These are phyloP conservation scores for Drosophila bipectinata DNA, from an alignment of 1,140 invertebrate genomes.

Conservation along the genomic window DNA sequence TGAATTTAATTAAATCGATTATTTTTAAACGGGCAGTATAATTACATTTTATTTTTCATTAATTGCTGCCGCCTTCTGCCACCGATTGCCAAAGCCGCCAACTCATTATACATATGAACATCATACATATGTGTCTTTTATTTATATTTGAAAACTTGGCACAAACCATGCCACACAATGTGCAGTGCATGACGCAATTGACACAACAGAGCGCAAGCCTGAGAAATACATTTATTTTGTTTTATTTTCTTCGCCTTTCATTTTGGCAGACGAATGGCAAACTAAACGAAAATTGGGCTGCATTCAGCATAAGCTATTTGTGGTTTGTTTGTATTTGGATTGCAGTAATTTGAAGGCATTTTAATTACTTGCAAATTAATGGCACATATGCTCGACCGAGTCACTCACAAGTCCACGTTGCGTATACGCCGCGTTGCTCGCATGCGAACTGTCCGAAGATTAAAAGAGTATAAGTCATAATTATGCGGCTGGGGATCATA, in stretches of 20 bases:
- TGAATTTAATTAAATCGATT: conserved; percentile 59
- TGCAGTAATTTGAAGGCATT: conserved; percentile 63
- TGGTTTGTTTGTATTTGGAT: conserved; percentile 38
- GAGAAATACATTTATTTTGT: conserved; percentile 8
- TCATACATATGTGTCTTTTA: conserved; percentile 66
- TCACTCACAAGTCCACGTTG: conserved; percentile 41
- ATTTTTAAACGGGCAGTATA: conserved; percentile 71
- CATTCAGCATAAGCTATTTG: conserved; percentile 45
- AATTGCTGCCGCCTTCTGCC: conserved; percentile 54
- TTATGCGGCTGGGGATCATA: conserved; percentile 57
- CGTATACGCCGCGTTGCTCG: conserved; percentile 53
- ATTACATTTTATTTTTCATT: conserved; percentile 70
- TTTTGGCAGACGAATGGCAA: conserved; percentile 57
- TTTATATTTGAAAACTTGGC: conserved; percentile 77
- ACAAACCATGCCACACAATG: conserved; percentile 61
- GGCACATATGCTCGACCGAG: conserved; percentile 32
- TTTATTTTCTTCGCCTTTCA: conserved; percentile 37
- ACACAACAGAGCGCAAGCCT: conserved; percentile 45
- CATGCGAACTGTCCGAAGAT: conserved; percentile 12
- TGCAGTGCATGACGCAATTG: conserved; percentile 74
- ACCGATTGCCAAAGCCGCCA: neutral
- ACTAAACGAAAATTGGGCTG: conserved; percentile 25
- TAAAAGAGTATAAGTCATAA: conserved; percentile 58
- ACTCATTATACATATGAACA: neutral
- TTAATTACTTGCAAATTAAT: conserved; percentile 79